Percentiles rank a stretch among this genome's conserved stretches.
Conservation (phyloP, 1,140 invertebrate species). For the Ceratina japonica region DNA sequence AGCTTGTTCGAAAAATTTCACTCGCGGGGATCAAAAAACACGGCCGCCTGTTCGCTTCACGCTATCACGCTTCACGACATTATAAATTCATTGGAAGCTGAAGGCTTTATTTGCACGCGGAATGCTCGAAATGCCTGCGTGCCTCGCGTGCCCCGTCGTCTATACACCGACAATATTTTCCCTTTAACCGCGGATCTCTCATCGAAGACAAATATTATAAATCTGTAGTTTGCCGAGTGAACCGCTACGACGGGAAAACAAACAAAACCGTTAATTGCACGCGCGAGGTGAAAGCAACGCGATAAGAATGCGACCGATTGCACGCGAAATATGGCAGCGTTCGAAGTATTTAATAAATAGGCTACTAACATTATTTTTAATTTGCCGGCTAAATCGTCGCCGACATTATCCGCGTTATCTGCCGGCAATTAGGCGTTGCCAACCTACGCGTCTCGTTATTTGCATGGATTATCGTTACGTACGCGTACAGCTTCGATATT, state of each 20-base stretch:
- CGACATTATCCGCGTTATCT: background rate
- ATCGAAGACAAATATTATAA: constrained; percentile 9
- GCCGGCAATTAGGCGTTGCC: background rate
- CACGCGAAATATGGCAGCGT: background rate
- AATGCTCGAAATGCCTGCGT: background rate
- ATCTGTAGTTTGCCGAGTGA: background rate
- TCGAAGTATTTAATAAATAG: background rate
- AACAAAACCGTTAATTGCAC: constrained; percentile 19
- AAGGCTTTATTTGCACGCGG: constrained; percentile 26
- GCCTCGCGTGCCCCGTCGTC: background rate
- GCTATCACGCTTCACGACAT: constrained; percentile 20
- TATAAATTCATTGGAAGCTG: constrained; percentile 42
- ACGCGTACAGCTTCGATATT: background rate
- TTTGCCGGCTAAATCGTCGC: background rate
- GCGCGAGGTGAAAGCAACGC: constrained; percentile 5
- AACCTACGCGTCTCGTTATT: background rate
- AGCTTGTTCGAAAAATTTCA: constrained; percentile 50
- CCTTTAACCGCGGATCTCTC: background rate
- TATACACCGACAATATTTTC: background rate
- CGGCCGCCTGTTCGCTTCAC: background rate
- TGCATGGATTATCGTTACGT: background rate
- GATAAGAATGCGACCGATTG: constrained; percentile 5
- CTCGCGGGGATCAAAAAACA: constrained; percentile 48
- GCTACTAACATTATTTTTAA: background rate
- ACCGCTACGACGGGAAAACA: background rate